Percentiles rank a stretch among this genome's conserved stretches.
phyloP scores from a whole-genome alignment of 2,888 invertebrate species.

The Branchipolynoe longqiensis region DNA sequence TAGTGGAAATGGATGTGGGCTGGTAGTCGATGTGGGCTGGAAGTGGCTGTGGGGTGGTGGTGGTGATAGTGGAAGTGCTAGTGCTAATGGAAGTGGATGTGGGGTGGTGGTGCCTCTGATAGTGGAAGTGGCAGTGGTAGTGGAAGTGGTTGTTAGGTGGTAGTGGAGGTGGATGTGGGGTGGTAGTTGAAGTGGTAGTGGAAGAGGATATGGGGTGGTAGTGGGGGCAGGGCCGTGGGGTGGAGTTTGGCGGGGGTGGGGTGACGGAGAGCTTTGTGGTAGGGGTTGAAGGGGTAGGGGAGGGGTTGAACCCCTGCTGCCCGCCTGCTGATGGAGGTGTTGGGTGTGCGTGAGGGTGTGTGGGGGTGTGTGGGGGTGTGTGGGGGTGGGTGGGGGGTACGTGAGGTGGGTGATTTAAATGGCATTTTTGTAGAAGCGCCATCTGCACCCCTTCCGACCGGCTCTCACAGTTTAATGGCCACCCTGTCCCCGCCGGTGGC shows the following conservation, averaged over 20 bases:
- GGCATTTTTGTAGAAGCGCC: slow-evolving; percentile 29
- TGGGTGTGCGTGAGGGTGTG: neutral
- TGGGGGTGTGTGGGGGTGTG: neutral
- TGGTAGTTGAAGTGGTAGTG: neutral
- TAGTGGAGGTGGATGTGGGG: neutral
- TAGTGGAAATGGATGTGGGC: no score
- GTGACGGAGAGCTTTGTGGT: no score
- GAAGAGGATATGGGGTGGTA: neutral
- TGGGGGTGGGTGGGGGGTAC: slow-evolving; percentile 2
- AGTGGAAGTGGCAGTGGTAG: no score
- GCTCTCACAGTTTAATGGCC: neutral
- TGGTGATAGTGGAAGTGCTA: no score
- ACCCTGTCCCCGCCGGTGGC: no score
- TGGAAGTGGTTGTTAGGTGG: no score
- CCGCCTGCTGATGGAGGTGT: neutral
- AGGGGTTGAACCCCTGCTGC: no score
- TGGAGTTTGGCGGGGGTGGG: neutral
- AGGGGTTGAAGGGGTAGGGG: neutral
- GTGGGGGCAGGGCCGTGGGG: neutral
- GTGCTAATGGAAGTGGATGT: no score
- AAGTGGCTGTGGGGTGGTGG: no score
- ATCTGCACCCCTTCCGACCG: slow-evolving; percentile 1
- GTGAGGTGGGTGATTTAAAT: slow-evolving; percentile 16
- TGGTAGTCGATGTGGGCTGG: no score
- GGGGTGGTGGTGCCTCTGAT: no score